These are phyloP conservation scores for Lithophane socia DNA, from an alignment of 2,888 invertebrate genomes.

Conservation along the genomic window DNA sequence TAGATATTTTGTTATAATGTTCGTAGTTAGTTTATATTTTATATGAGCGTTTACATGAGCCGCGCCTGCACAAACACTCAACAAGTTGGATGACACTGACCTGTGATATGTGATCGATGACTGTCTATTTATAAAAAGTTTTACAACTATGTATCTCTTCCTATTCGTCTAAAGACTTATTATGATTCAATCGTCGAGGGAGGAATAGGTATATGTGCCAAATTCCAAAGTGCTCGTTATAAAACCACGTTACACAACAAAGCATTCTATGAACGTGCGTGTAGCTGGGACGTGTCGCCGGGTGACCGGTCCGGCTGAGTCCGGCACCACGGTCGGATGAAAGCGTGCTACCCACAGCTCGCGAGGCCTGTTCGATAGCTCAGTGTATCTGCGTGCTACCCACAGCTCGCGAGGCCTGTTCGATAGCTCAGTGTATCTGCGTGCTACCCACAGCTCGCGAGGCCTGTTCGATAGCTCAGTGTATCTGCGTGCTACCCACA, in stretches of 20 bases:
- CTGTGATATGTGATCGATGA: slow-evolving; percentile 67
- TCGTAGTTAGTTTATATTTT: slow-evolving; percentile 57
- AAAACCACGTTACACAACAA: not conserved
- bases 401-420: too few species aligned
- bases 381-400: too few species aligned
- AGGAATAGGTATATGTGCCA: slow-evolving; percentile 30
- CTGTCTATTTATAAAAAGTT: slow-evolving; percentile 56
- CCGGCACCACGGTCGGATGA: not conserved
- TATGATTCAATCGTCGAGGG: not conserved
- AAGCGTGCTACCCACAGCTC: too few species aligned
- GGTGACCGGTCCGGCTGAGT: not conserved
- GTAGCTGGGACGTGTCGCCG: too few species aligned
- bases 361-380: too few species aligned
- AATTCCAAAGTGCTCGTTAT: slow-evolving; percentile 19
- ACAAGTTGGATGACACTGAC: slow-evolving; percentile 26
- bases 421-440: too few species aligned
- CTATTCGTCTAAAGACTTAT: slow-evolving; percentile 25
- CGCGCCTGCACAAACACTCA: slow-evolving; percentile 44
- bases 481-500: not conserved
- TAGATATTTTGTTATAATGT: slow-evolving; percentile 38
- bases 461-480: not conserved
- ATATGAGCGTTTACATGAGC: slow-evolving; percentile 50
- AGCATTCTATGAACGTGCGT: not conserved
- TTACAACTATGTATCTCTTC: slow-evolving; percentile 34
- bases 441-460: not conserved